phyloP scores from a whole-genome alignment of 2,888 invertebrate species.

The Ennomos erosarius region DNA sequence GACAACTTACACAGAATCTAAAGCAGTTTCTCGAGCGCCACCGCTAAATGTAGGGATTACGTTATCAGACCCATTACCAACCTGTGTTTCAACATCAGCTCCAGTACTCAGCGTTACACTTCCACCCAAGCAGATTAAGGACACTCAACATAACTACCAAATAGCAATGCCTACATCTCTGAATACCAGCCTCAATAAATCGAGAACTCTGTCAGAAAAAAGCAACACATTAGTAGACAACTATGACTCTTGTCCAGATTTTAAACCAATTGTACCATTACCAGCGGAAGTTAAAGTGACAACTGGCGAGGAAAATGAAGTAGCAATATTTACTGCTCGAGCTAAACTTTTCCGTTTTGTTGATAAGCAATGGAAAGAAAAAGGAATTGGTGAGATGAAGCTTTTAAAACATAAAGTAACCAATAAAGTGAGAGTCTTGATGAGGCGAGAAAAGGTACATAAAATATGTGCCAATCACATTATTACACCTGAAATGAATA shows the following conservation, averaged over 20 bases:
- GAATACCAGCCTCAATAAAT: constrained; percentile 75
- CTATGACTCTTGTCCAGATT: constrained; percentile 92
- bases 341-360: constrained; percentile 93
- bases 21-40: constrained; percentile 81
- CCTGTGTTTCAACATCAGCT: constrained; percentile 81
- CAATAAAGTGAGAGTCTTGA: constrained; percentile 90
- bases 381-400: constrained; percentile 94
- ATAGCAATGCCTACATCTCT: constrained; percentile 85
- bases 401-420: constrained; percentile 89
- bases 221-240: constrained; percentile 84
- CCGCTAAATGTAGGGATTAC: constrained; percentile 94
- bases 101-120: constrained; percentile 91
- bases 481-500: constrained; percentile 89
- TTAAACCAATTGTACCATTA: constrained; percentile 93
- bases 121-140: constrained; percentile 90
- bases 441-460: constrained; percentile 95
- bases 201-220: constrained; percentile 78
- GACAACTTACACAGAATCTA: constrained; percentile 49
- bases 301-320: constrained; percentile 94
- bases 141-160: constrained; percentile 87
- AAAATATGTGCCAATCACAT: constrained; percentile 97
- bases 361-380: constrained; percentile 96
- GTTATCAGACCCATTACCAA: constrained; percentile 91
- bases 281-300: constrained; percentile 93
- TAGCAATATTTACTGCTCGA: constrained; percentile 90